These are phyloP conservation scores for Pinctada fucata DNA, from an alignment of 2,888 invertebrate genomes.

Conservation along the genomic window DNA sequence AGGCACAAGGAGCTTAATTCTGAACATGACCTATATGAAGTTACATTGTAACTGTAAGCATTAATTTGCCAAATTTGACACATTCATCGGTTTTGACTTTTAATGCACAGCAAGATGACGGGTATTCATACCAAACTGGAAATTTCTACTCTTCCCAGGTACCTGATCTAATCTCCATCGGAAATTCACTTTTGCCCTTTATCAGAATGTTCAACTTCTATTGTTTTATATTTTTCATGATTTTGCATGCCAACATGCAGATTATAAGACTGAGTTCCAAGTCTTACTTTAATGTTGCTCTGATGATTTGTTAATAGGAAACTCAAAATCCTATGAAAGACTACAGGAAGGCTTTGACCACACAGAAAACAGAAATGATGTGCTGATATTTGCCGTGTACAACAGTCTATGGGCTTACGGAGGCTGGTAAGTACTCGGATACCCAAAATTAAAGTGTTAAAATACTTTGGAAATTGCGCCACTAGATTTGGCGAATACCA, in stretches of 20 bases:
- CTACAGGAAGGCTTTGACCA: constrained; percentile 49
- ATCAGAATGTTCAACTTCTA: neutral
- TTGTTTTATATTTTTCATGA: neutral
- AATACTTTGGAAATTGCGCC: constrained; percentile 6
- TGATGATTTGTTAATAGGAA: too few species aligned
- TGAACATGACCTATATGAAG: too few species aligned
- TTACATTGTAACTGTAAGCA: too few species aligned
- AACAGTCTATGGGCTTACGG: constrained; percentile 92
- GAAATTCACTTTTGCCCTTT: neutral
- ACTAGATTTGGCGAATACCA: constrained; percentile 26
- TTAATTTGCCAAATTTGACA: too few species aligned
- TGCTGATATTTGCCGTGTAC: constrained; percentile 87
- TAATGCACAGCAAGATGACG: too few species aligned
- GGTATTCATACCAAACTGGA: too few species aligned
- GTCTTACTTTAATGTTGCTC: too few species aligned
- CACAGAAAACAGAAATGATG: constrained; percentile 76
- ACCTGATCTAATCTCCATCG: too few species aligned
- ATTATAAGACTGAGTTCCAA: neutral
- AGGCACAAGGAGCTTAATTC: too few species aligned
- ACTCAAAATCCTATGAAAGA: neutral
- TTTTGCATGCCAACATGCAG: neutral
- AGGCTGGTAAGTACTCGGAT: constrained; percentile 83
- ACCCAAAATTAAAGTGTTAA: too few species aligned
- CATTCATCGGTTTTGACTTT: too few species aligned
- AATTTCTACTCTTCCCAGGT: too few species aligned